A percentile compares a stretch with the other conserved stretches of the same genome.
Conservation (phyloP, 2,797 vertebrate genomes). For the Tadarida brasiliensis region DNA sequence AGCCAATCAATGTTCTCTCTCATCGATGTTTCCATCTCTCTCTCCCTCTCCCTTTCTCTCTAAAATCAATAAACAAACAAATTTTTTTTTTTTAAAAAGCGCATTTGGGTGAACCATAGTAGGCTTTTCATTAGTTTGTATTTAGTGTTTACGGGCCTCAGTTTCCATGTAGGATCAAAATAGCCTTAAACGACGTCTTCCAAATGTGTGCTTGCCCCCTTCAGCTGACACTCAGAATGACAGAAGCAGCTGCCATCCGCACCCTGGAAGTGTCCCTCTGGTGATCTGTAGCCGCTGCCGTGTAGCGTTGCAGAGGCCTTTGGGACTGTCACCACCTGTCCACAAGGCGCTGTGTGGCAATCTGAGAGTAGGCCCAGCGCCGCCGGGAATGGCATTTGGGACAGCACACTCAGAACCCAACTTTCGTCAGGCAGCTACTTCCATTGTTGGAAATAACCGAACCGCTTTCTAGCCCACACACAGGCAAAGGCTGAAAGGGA, state of each 20-base stretch:
- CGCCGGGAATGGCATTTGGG: neutral
- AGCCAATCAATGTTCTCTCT: too few species aligned
- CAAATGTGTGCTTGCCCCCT: neutral
- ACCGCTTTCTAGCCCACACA: neutral
- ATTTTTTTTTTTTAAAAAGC: too few species aligned
- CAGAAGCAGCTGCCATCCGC: neutral
- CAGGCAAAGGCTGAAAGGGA: neutral
- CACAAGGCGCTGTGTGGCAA: neutral
- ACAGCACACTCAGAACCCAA: neutral
- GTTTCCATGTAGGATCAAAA: neutral
- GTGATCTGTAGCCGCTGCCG: neutral
- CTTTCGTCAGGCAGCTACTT: neutral
- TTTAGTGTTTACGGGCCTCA: neutral
- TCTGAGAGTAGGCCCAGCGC: neutral
- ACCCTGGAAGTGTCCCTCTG: neutral
- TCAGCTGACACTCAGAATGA: neutral
- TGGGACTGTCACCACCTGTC: neutral
- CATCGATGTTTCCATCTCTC: too few species aligned
- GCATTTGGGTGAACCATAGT: neutral
- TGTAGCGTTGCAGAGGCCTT: neutral
- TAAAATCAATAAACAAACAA: too few species aligned
- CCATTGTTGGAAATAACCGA: neutral
- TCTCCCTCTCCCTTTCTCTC: too few species aligned
- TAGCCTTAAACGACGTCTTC: neutral
- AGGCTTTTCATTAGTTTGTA: neutral